phyloP scores from a whole-genome alignment of 2,113 vertebrate species.

The Microtus oregoni region DNA sequence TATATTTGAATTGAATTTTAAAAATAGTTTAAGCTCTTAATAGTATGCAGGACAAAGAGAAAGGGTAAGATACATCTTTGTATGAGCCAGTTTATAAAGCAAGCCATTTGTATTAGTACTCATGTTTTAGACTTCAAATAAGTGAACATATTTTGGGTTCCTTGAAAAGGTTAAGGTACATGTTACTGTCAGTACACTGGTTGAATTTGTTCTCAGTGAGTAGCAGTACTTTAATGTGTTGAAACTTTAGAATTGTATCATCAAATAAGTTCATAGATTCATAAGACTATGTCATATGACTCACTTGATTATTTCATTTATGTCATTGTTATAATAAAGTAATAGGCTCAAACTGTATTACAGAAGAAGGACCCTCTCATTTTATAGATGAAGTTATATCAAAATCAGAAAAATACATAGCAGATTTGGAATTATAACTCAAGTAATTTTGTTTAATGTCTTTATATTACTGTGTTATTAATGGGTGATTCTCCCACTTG shows the following conservation, averaged over 20 bases:
- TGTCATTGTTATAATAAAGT: constrained; percentile 37
- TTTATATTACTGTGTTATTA: not conserved
- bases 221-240: constrained; percentile 1
- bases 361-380: not conserved
- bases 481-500: not conserved
- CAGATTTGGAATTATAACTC: constrained; percentile 38
- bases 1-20: constrained; percentile 19
- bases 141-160: not conserved
- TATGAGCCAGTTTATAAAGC: not conserved
- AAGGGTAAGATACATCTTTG: not conserved
- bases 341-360: constrained; percentile 5
- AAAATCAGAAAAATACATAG: not conserved
- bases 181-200: not conserved
- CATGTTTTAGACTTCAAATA: not conserved
- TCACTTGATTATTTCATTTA: constrained; percentile 12
- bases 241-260: constrained; percentile 30
- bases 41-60: constrained; percentile 2
- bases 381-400: constrained; percentile 28
- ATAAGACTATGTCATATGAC: not conserved
- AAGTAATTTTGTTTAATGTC: constrained; percentile 30
- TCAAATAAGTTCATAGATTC: constrained; percentile 2
- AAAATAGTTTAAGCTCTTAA: constrained; percentile 18
- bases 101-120: not conserved
- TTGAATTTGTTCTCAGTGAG: not conserved
- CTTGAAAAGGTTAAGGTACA: constrained; percentile 5